These are phyloP conservation scores for Emydocephalus ijimae DNA, from an alignment of 2,113 vertebrate species.

Conservation along the genomic window DNA sequence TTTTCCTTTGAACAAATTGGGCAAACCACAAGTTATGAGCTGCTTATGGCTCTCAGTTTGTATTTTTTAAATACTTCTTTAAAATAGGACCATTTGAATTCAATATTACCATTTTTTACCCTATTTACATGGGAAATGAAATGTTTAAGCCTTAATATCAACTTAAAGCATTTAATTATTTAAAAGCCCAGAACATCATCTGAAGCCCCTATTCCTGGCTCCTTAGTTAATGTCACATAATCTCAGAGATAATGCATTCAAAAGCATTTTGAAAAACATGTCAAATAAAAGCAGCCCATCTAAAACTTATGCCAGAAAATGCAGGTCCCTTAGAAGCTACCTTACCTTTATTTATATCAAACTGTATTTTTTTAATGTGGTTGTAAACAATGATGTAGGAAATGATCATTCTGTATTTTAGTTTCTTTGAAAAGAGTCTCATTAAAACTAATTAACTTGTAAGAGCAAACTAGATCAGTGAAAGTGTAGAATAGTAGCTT, in stretches of 20 bases:
- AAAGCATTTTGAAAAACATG: neutral
- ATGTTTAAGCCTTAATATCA: neutral
- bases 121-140: neutral
- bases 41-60: neutral
- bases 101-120: neutral
- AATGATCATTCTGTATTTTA: neutral
- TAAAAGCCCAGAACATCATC: neutral
- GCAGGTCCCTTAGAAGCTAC: neutral
- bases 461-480: neutral
- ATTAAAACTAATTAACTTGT: neutral
- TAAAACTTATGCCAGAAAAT: neutral
- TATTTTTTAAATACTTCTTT: neutral
- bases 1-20: neutral
- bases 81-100: neutral
- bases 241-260: neutral
- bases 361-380: neutral
- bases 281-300: neutral
- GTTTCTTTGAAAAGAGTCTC: neutral
- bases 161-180: neutral
- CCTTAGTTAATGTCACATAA: neutral
- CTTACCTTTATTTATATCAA: neutral
- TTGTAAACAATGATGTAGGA: neutral
- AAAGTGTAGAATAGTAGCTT: neutral
- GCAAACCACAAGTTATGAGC: neutral
- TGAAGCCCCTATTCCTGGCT: neutral